Base-by-base conservation (phyloP, 2,113 vertebrate species). In the Lampris megalopsis region DNA sequence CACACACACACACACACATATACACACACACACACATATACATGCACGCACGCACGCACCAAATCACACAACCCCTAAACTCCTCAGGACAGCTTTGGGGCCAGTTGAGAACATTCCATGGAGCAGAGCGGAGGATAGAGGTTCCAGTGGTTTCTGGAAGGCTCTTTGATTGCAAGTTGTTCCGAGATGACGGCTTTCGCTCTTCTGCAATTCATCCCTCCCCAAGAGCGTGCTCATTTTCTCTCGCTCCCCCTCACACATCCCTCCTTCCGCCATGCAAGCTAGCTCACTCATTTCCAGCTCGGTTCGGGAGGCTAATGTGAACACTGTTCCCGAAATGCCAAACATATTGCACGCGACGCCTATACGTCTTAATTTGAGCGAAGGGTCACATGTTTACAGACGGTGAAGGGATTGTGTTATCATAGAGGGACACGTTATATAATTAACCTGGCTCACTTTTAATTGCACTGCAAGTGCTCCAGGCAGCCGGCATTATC, bases 161-260 rank as follows among this genome's bases (percentile, higher is more conserved):
- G 45, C 50, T 59, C 82, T 85, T 82, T 84, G 86, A 86, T 84
- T 88, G 88, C 88, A 89, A 24, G 89, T 88, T 82, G 85, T 87
- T 91, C 75, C 68, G 43, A 84, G 80, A 88, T 54, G 66, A 83
- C 80, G 71, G 83, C 83, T 82, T 86, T 84, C 82, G 71, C 89
- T 87, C 73, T 61, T 83, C 68, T 85, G 81, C 69, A 72, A 67
- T 82, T 71, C 68, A 73, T 64, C 68, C 68, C 71, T 83, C 71
- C 66, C 82, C 24, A 24, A 0, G 24, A 24, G 24, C 24, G 24
- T 24, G 24, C 24, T 24, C 24, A 24, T 83, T 74, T 75, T 57
- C 86, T 80, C 81, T 62, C 63, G 60, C 63, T 72, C 66, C 59
- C 63, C 49, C 53, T 75, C 41, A 71, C 69, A 60, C 58, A 24